Conservation (phyloP, 2,797 vertebrate species). For the Chrysocyon brachyurus region DNA sequence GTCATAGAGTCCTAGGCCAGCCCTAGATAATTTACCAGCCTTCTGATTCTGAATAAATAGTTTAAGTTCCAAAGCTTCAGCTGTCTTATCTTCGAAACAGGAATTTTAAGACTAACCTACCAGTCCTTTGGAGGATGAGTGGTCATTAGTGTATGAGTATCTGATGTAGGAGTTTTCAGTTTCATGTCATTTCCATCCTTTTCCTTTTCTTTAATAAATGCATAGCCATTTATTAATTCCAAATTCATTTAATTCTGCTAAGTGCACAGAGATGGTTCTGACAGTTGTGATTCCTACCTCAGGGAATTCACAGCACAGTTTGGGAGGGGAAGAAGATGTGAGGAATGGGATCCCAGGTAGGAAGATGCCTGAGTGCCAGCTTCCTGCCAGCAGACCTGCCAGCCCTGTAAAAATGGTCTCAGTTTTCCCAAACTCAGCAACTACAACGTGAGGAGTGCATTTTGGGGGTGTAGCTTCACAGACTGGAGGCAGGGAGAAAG, state of each 20-base stretch:
- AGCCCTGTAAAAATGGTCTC: neutral
- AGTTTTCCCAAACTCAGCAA: neutral
- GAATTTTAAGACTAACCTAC: neutral
- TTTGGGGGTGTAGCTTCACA: neutral
- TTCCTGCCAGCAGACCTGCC: neutral
- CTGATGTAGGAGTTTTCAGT: neutral
- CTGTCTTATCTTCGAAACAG: conserved; percentile 25
- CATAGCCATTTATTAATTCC: neutral
- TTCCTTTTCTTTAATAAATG: neutral
- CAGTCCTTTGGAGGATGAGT: neutral
- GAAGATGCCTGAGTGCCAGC: neutral
- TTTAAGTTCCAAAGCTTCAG: neutral
- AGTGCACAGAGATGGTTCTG: neutral
- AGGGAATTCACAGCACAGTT: neutral
- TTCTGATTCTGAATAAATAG: neutral
- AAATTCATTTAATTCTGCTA: neutral
- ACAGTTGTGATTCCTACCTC: neutral
- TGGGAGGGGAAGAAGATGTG: neutral
- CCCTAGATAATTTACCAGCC: neutral
- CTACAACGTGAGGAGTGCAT: neutral
- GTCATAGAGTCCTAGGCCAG: neutral
- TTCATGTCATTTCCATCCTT: neutral
- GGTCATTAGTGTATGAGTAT: neutral
- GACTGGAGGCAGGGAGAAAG: neutral
- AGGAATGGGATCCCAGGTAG: neutral